Evolutionary conservation across 2,888 invertebrate species (phyloP).

Genomic region (Tuta absoluta): DNA sequence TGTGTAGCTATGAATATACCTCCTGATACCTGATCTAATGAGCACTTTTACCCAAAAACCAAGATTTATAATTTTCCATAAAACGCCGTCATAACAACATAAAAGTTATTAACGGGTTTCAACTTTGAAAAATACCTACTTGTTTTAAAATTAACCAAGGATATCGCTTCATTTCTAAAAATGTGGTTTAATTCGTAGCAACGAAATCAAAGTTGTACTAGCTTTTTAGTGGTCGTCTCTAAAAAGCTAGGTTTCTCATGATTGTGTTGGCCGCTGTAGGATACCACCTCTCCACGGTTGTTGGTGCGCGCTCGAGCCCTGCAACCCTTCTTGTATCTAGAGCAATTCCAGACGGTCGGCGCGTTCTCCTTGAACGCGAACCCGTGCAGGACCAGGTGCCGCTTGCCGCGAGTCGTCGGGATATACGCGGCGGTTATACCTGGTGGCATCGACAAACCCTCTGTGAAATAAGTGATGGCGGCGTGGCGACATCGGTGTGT

Average conservation of each 20-base stretch:
- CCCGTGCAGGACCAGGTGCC: conserved; percentile 56
- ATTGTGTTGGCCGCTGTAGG: conserved; percentile 52
- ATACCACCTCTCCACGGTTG: conserved; percentile 54
- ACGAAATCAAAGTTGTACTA: conserved; percentile 44
- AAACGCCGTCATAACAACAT: no score
- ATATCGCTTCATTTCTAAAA: no score
- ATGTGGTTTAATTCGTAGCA: no score
- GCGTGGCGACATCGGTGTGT: no score
- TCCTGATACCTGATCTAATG: no score
- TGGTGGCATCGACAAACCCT: background rate
- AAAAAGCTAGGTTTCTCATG: conserved; percentile 63
- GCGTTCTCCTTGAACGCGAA: conserved; percentile 54
- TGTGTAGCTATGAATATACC: no score
- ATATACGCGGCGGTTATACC: conserved; percentile 49
- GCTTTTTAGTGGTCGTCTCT: conserved; percentile 56
- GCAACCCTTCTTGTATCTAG: conserved; percentile 51
- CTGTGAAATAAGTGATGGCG: no score
- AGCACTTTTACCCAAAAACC: no score
- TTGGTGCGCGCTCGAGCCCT: conserved; percentile 61
- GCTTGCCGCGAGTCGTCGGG: conserved; percentile 60
- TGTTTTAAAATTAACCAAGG: no score
- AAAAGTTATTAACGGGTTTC: no score
- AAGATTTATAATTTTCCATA: no score
- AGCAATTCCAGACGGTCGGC: conserved; percentile 55
- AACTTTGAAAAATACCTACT: no score